Percentiles rank a stretch among this genome's conserved stretches.
Evolutionary conservation across 1,140 invertebrate genomes (phyloP).

Genomic region (Atta colombica): DNA sequence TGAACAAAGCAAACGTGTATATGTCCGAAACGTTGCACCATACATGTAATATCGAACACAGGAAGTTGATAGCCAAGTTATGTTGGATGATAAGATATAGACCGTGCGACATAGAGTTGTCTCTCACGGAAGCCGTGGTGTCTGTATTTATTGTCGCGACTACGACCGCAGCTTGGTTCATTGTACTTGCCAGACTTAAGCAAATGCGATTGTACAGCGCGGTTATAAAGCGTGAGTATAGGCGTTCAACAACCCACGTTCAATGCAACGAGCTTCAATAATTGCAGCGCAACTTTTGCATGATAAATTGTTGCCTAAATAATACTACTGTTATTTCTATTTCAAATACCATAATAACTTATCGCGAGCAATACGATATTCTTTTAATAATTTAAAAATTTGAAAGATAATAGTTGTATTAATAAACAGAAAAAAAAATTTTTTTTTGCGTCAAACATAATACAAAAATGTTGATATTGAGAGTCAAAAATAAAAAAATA

Average conservation of each 20-base stretch:
- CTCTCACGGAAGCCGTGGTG: conserved; percentile 37
- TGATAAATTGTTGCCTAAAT: not conserved
- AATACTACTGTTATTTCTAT: not conserved
- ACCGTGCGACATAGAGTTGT: conserved; percentile 9
- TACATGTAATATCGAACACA: conserved; percentile 43
- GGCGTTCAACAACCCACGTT: conserved; percentile 36
- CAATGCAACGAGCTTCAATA: conserved; percentile 10
- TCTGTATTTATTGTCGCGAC: conserved; percentile 35
- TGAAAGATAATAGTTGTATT: not conserved
- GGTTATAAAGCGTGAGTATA: not conserved
- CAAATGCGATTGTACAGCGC: conserved; percentile 14
- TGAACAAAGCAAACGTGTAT: conserved; percentile 25
- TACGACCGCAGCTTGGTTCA: conserved; percentile 47
- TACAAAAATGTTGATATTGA: not conserved
- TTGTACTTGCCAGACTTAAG: conserved; percentile 46
- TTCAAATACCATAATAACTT: not conserved
- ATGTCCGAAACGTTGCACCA: conserved; percentile 16
- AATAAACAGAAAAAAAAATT: conserved; percentile 4
- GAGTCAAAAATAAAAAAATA: not conserved
- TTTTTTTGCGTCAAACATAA: not conserved
- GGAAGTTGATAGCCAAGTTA: conserved; percentile 41
- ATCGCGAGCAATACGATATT: no score
- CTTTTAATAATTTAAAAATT: not conserved
- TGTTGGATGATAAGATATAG: conserved; percentile 47
- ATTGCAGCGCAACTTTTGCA: not conserved